Conservation (phyloP, 2,888 invertebrate genomes). For the Xanthia icteritia region DNA sequence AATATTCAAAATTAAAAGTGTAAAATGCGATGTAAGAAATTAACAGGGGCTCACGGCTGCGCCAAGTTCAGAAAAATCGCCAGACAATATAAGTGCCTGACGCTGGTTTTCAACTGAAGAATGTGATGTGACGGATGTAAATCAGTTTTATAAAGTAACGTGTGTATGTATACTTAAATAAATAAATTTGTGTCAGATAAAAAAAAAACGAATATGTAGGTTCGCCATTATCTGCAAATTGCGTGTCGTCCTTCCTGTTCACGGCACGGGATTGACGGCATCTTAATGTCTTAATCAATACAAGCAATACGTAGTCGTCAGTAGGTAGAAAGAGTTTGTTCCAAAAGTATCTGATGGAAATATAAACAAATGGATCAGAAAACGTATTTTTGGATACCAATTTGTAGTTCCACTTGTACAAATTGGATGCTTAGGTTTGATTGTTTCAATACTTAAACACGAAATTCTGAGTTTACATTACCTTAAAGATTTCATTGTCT, state of each 20-base stretch:
- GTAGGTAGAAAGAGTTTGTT: background rate
- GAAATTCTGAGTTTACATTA: background rate
- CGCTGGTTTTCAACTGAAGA: too few relatives aligned
- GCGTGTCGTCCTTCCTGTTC: conserved; percentile 43
- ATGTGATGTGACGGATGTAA: too few relatives aligned
- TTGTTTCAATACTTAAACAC: background rate
- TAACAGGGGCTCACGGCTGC: too few relatives aligned
- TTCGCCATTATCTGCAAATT: conserved; percentile 15
- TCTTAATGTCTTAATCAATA: conserved; percentile 60
- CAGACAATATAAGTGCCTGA: too few relatives aligned
- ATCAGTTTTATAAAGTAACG: too few relatives aligned
- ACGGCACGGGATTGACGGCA: conserved; percentile 21
- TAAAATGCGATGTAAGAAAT: too few relatives aligned
- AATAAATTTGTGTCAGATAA: too few relatives aligned
- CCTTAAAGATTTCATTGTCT: too few relatives aligned
- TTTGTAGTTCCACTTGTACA: background rate
- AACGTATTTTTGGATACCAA: background rate
- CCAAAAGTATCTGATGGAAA: background rate
- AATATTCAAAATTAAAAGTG: too few relatives aligned
- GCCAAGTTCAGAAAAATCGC: too few relatives aligned
- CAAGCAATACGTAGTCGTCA: conserved; percentile 40
- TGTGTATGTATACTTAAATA: too few relatives aligned
- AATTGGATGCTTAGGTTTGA: background rate
- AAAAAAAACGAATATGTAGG: too few relatives aligned
- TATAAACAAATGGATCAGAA: background rate